These are phyloP conservation scores for Bombyx huttoni DNA, from an alignment of 2,888 invertebrate genomes.

Conservation along the genomic window DNA sequence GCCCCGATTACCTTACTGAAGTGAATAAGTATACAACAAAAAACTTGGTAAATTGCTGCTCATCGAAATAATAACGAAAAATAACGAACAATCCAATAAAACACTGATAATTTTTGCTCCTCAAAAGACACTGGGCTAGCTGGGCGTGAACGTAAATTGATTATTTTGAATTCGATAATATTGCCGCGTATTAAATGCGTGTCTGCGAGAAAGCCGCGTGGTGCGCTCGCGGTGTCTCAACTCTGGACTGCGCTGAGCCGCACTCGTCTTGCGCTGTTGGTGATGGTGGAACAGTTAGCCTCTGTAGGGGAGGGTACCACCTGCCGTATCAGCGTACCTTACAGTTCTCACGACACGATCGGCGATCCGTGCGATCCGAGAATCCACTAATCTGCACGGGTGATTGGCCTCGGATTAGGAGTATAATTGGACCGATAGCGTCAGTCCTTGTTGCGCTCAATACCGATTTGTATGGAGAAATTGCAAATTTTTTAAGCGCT, in stretches of 20 bases:
- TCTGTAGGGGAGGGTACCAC: constrained; percentile 59
- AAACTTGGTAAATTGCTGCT: constrained; percentile 16
- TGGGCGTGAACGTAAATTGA: constrained; percentile 7
- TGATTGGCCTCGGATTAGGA: constrained; percentile 63
- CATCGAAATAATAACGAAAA: background rate
- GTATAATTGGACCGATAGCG: constrained; percentile 44
- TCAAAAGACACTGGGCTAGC: constrained; percentile 19
- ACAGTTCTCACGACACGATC: constrained; percentile 65
- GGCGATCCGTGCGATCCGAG: constrained; percentile 49
- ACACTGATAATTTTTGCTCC: constrained; percentile 12
- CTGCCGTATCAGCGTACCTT: constrained; percentile 40
- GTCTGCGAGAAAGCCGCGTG: constrained; percentile 31
- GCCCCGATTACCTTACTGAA: constrained; percentile 67
- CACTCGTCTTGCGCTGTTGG: constrained; percentile 40
- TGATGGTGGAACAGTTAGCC: constrained; percentile 63
- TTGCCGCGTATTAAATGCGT: constrained; percentile 18
- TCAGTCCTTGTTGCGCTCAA: constrained; percentile 37
- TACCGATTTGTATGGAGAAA: constrained; percentile 57
- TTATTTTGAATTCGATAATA: constrained; percentile 11
- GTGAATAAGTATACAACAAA: constrained; percentile 35
- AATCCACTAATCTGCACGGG: constrained; percentile 65
- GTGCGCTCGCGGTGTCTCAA: constrained; percentile 42
- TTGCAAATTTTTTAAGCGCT: constrained; percentile 21
- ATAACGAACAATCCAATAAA: constrained; percentile 5
- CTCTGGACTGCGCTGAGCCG: constrained; percentile 51